phyloP scores from a whole-genome alignment of 2,113 vertebrate species.

The Baryphthengus martii region DNA sequence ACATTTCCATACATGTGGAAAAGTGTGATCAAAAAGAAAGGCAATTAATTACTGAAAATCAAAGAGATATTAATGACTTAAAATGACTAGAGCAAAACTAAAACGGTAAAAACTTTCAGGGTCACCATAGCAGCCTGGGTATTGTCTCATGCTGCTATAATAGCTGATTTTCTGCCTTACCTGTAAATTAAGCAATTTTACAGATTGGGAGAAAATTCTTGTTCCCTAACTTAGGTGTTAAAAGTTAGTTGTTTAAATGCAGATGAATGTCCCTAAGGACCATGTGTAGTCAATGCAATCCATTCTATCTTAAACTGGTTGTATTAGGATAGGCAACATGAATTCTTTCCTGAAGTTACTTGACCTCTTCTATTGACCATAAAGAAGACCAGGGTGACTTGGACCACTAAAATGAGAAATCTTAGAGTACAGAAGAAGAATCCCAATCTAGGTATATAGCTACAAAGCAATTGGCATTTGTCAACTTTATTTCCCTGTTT shows the following conservation, averaged over 20 bases:
- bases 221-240: background rate
- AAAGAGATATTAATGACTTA: background rate
- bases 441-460: background rate
- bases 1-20: background rate
- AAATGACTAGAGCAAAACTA: background rate
- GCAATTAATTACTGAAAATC: background rate
- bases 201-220: background rate
- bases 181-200: background rate
- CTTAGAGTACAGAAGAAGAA: background rate
- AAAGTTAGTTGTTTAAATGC: slow-evolving; percentile 13
- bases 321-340: background rate
- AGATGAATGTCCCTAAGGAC: background rate
- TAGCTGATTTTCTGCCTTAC: background rate
- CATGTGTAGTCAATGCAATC: background rate
- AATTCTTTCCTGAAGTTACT: background rate
- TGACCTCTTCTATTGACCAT: background rate
- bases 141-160: background rate
- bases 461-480: background rate
- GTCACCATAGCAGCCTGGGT: background rate
- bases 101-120: background rate
- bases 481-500: background rate
- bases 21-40: background rate
- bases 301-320: background rate
- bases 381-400: background rate
- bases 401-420: background rate